These are phyloP conservation scores for Metopia argyrocephala DNA, from an alignment of 2,888 invertebrate species.

Conservation along the genomic window DNA sequence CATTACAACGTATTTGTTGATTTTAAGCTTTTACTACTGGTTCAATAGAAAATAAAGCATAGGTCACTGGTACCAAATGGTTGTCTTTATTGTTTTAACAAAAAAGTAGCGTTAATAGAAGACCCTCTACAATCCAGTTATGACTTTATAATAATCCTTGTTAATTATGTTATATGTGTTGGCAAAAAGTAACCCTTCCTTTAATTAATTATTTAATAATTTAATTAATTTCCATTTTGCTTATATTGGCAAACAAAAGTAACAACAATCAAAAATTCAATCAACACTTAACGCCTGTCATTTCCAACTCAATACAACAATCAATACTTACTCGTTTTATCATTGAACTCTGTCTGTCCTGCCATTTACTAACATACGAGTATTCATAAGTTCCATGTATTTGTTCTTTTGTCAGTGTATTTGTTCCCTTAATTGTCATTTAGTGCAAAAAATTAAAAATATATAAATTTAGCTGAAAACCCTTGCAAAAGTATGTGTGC, in stretches of 20 bases:
- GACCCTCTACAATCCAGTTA: no score
- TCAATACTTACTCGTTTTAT: conserved; percentile 4
- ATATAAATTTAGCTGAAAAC: conserved; percentile 25
- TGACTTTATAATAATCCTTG: no score
- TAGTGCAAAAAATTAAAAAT: conserved; percentile 47
- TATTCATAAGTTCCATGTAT: conserved; percentile 19
- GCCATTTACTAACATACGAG: no score
- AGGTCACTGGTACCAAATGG: no score
- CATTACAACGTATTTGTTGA: no score
- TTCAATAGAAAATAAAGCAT: no score
- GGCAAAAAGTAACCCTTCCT: background rate
- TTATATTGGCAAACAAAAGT: background rate
- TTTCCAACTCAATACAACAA: conserved; percentile 31
- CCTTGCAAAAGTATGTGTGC: conserved; percentile 37
- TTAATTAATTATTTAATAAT: background rate
- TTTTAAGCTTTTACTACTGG: no score
- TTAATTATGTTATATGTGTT: no score
- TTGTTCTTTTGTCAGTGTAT: no score
- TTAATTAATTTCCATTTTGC: conserved; percentile 32
- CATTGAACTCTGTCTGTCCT: conserved; percentile 20
- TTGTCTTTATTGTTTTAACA: no score
- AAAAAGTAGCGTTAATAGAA: no score
- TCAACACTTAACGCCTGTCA: conserved; percentile 46
- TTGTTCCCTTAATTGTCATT: conserved; percentile 53
- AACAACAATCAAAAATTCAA: conserved; percentile 24